Percentiles rank a stretch among this genome's conserved stretches.
These are phyloP conservation scores for Pseudeuparius sepicola DNA, from an alignment of 2,888 invertebrate genomes.

Conservation along the genomic window DNA sequence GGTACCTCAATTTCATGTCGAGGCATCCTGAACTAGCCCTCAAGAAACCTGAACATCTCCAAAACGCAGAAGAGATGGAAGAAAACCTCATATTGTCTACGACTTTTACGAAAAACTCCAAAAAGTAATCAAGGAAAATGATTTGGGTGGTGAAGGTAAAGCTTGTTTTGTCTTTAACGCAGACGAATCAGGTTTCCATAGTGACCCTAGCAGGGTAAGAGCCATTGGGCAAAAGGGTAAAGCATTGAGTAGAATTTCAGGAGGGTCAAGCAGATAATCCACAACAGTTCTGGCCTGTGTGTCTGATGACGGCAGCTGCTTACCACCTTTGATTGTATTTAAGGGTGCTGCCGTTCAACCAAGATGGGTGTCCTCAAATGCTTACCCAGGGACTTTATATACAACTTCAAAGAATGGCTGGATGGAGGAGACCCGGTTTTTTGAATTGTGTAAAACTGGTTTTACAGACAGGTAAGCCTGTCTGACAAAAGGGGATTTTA, in stretches of 20 bases:
- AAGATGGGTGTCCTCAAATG: slow-evolving; percentile 18
- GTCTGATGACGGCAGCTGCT: slow-evolving; percentile 21
- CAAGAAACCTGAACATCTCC: slow-evolving; percentile 16
- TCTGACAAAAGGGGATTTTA: no score
- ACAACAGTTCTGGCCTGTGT: slow-evolving; percentile 25
- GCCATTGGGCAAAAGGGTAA: slow-evolving; percentile 25
- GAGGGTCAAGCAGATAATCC: slow-evolving; percentile 25
- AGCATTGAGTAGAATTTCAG: slow-evolving; percentile 23
- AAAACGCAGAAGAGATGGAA: slow-evolving; percentile 19
- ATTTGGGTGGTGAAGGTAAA: slow-evolving; percentile 11
- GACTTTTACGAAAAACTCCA: slow-evolving; percentile 23
- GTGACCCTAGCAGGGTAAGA: slow-evolving; percentile 22
- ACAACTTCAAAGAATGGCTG: no score
- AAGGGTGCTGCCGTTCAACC: slow-evolving; percentile 26
- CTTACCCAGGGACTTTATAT: slow-evolving; percentile 26
- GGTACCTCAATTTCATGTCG: slow-evolving; percentile 11
- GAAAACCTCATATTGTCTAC: slow-evolving; percentile 24
- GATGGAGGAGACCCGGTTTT: no score
- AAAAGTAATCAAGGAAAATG: slow-evolving; percentile 14
- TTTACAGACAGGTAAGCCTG: no score
- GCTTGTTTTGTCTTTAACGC: slow-evolving; percentile 24
- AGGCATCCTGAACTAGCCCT: slow-evolving; percentile 10
- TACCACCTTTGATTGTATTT: slow-evolving; percentile 27
- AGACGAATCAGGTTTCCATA: slow-evolving; percentile 25
- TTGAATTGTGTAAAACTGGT: no score